Conservation (phyloP, 2,797 vertebrate genomes). For the Simalia tracyae region DNA sequence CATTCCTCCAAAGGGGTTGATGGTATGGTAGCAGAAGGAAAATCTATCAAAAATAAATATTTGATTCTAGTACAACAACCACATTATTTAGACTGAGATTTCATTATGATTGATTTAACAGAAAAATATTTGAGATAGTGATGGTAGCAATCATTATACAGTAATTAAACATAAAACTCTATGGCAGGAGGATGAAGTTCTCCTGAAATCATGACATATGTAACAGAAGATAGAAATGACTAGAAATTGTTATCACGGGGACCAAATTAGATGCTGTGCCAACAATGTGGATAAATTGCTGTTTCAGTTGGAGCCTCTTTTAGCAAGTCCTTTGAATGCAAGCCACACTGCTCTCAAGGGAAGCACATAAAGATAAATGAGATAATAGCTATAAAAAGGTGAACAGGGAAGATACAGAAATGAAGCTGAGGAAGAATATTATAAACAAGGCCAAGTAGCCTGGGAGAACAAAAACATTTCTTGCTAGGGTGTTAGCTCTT, state of each 20-base stretch:
- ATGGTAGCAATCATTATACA: not conserved
- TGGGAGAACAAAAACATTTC: not conserved
- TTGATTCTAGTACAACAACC: conserved; percentile 52
- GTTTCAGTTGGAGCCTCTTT: conserved; percentile 6
- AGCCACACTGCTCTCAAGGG: not conserved
- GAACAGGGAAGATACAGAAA: not conserved
- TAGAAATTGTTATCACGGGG: conserved; percentile 26
- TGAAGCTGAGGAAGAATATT: not conserved
- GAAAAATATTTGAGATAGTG: conserved; percentile 26
- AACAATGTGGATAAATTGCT: not conserved
- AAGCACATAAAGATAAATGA: not conserved
- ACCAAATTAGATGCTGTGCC: not conserved
- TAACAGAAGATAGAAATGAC: conserved; percentile 17
- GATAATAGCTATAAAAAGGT: not conserved
- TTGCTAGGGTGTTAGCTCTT: not conserved
- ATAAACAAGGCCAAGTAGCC: not conserved
- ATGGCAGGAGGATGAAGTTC: not conserved
- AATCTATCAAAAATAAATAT: conserved; percentile 40
- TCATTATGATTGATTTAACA: conserved; percentile 56
- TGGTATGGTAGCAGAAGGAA: conserved; percentile 30
- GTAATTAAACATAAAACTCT: conserved; percentile 45
- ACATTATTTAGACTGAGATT: conserved; percentile 49
- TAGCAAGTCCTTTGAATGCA: not conserved
- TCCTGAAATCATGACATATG: conserved; percentile 43
- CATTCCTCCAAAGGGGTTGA: conserved; percentile 55